A percentile compares a stretch with the other conserved stretches of the same genome.
These are phyloP conservation scores for Hyposmocoma kahamanoa DNA, from an alignment of 1,140 invertebrate genomes.

Conservation along the genomic window DNA sequence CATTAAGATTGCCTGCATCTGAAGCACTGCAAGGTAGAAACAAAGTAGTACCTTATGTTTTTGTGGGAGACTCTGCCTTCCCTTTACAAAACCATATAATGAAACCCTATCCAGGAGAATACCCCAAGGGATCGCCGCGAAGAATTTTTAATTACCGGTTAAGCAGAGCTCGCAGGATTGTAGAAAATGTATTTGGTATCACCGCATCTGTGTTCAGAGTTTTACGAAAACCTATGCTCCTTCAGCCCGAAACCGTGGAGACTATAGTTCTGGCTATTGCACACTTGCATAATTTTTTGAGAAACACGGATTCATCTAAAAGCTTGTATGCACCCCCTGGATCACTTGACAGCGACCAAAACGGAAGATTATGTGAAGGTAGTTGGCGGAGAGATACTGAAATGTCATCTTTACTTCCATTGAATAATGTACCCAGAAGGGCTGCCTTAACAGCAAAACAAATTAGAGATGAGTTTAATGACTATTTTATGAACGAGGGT, in stretches of 20 bases:
- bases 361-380: too few relatives aligned
- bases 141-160: slow-evolving; percentile 15
- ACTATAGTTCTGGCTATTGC: slow-evolving; percentile 11
- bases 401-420: too few relatives aligned
- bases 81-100: slow-evolving; percentile 10
- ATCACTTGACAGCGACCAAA: too few relatives aligned
- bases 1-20: neutral
- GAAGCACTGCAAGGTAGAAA: slow-evolving; percentile 9
- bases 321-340: slow-evolving; percentile 8
- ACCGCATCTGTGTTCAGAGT: too few relatives aligned
- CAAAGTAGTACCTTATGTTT: slow-evolving; percentile 10
- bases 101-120: slow-evolving; percentile 12
- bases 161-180: slow-evolving; percentile 12
- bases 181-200: slow-evolving; percentile 4
- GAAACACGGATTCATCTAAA: slow-evolving; percentile 7
- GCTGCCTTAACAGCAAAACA: too few relatives aligned
- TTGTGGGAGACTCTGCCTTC: slow-evolving; percentile 17
- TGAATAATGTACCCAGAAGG: too few relatives aligned
- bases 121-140: slow-evolving; percentile 9
- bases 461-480: too few relatives aligned
- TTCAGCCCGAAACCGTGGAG: slow-evolving; percentile 12
- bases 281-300: slow-evolving; percentile 11
- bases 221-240: slow-evolving; percentile 11
- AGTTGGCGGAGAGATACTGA: too few relatives aligned
- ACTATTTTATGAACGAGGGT: too few relatives aligned